Evolutionary conservation across 2,797 vertebrate species (phyloP).

Genomic region (Myripristis murdjan): DNA sequence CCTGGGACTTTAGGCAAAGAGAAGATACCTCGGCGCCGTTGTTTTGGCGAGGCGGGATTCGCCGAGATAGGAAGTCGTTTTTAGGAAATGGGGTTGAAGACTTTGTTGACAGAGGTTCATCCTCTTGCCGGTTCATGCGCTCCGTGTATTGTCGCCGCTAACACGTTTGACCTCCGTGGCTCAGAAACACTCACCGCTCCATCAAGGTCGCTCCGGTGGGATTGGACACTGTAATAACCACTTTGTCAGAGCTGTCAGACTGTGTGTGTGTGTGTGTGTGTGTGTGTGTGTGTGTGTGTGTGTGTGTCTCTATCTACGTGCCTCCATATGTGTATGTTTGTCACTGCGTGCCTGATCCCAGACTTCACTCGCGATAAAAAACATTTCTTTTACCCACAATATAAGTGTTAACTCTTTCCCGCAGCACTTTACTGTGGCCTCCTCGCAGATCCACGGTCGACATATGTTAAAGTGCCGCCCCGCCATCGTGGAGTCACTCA

Average conservation of each 20-base stretch:
- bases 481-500: too few relatives aligned
- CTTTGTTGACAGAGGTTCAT: slow-evolving; percentile 43
- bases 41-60: too few relatives aligned
- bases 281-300: slow-evolving; percentile 1
- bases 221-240: slow-evolving; percentile 29
- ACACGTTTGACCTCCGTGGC: slow-evolving; percentile 49
- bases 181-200: slow-evolving; percentile 2
- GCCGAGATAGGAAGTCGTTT: slow-evolving; percentile 29
- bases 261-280: slow-evolving; percentile 6
- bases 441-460: slow-evolving; percentile 38
- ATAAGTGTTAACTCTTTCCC: slow-evolving; percentile 42
- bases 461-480: slow-evolving; percentile 55
- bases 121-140: not conserved
- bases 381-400: slow-evolving; percentile 41
- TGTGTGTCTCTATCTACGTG: slow-evolving; percentile 12
- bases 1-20: slow-evolving; percentile 64
- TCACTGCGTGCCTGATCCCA: slow-evolving; percentile 35
- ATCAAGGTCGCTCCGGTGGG: slow-evolving; percentile 32
- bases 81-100: slow-evolving; percentile 32
- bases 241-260: not conserved
- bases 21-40: slow-evolving; percentile 52
- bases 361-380: too few relatives aligned
- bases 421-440: slow-evolving; percentile 50
- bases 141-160: not conserved
- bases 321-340: slow-evolving; percentile 42